Conservation (phyloP, 2,888 invertebrate species). For the Argyra leucocephala region DNA sequence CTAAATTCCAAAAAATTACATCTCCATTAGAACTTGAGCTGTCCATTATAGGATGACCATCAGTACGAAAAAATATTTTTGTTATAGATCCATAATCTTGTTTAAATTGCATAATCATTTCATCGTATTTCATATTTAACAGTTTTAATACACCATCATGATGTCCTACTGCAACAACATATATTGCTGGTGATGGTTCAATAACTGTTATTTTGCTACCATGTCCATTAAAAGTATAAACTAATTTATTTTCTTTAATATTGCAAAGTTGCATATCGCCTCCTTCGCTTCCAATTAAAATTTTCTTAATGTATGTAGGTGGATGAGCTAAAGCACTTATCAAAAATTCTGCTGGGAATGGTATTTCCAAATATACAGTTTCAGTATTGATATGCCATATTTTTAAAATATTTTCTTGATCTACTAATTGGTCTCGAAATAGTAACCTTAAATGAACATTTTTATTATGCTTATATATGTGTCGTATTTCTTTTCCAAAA, state of each 20-base stretch:
- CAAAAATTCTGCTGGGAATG: slow-evolving; percentile 65
- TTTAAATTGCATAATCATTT: slow-evolving; percentile 68
- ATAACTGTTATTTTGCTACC: slow-evolving; percentile 57
- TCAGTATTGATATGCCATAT: slow-evolving; percentile 78
- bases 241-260: slow-evolving; percentile 61
- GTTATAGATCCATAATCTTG: slow-evolving; percentile 91
- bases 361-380: slow-evolving; percentile 57
- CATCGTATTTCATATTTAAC: slow-evolving; percentile 79
- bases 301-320: slow-evolving; percentile 87
- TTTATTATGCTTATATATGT: slow-evolving; percentile 63
- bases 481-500: slow-evolving; percentile 73
- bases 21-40: slow-evolving; percentile 75
- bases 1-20: slow-evolving; percentile 88
- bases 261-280: slow-evolving; percentile 86
- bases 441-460: slow-evolving; percentile 70
- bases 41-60: slow-evolving; percentile 77
- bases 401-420: slow-evolving; percentile 63
- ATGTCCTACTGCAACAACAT: slow-evolving; percentile 84
- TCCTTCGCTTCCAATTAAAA: slow-evolving; percentile 76
- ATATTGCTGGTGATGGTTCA: slow-evolving; percentile 83
- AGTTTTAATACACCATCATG: slow-evolving; percentile 71
- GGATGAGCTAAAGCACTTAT: slow-evolving; percentile 84
- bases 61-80: slow-evolving; percentile 74
- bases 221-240: slow-evolving; percentile 58
- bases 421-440: slow-evolving; percentile 78